Evolutionary conservation across 2,797 vertebrate genomes (phyloP).

Genomic region (Sebastes elongatus): DNA sequence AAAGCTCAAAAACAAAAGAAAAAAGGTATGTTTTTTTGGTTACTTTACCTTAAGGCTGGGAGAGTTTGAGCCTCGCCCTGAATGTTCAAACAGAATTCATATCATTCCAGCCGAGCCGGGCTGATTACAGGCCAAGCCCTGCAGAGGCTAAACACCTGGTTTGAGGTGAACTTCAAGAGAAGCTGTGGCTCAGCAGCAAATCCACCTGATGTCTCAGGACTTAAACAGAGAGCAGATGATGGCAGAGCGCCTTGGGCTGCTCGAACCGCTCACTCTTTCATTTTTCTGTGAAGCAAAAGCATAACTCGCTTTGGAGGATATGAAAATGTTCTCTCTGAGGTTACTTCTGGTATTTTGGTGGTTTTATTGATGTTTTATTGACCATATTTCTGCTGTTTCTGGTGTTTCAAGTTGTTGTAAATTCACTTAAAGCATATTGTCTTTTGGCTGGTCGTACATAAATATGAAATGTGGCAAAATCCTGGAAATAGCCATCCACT

Average conservation of each 20-base stretch:
- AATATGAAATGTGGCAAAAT: not conserved
- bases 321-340: not conserved
- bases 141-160: constrained; percentile 45
- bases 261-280: not conserved
- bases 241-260: constrained; percentile 4
- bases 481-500: not conserved
- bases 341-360: not conserved
- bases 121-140: constrained; percentile 43
- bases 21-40: not conserved
- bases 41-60: not conserved
- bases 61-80: not conserved
- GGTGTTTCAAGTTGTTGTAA: not conserved
- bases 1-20: too few relatives aligned
- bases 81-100: constrained; percentile 30
- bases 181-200: constrained; percentile 4
- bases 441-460: not conserved
- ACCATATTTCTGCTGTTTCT: not conserved
- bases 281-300: not conserved
- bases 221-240: constrained; percentile 42
- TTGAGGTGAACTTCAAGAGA: constrained; percentile 51
- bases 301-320: not conserved
- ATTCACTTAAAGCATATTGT: not conserved
- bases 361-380: not conserved
- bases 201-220: constrained; percentile 28
- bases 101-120: constrained; percentile 17